Percentiles rank a stretch among this genome's conserved stretches.
Evolutionary conservation across 2,888 invertebrate species (phyloP).

Genomic region (Nomada ruficornis): DNA sequence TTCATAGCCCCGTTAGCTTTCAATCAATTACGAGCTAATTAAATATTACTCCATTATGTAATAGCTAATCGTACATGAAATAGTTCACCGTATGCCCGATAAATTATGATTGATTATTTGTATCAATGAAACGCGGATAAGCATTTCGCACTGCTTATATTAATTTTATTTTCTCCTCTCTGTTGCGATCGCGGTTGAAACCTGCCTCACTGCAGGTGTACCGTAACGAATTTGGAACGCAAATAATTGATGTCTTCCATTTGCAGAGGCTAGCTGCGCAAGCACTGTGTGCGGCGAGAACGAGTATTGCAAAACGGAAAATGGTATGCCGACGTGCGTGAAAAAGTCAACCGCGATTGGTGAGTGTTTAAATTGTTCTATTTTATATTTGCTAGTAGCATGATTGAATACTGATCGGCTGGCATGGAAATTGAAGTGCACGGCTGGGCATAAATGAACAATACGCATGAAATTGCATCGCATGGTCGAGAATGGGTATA

Average conservation of each 20-base stretch:
- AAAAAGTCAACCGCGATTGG: slow-evolving; percentile 74
- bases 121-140: not conserved
- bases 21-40: slow-evolving; percentile 30
- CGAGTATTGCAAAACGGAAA: slow-evolving; percentile 79
- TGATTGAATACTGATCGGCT: slow-evolving; percentile 19
- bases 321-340: slow-evolving; percentile 78
- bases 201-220: too few relatives aligned
- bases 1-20: slow-evolving; percentile 24
- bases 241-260: not conserved
- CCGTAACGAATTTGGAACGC: too few relatives aligned
- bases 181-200: too few relatives aligned
- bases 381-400: not conserved
- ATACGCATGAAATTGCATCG: slow-evolving; percentile 30
- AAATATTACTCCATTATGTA: slow-evolving; percentile 30
- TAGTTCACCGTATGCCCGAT: not conserved
- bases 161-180: too few relatives aligned
- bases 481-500: slow-evolving; percentile 3
- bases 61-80: slow-evolving; percentile 22
- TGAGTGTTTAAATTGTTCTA: slow-evolving; percentile 70
- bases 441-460: not conserved
- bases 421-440: slow-evolving; percentile 31
- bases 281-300: slow-evolving; percentile 76
- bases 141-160: too few relatives aligned
- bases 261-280: slow-evolving; percentile 74
- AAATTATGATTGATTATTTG: not conserved